Evolutionary conservation across 1,140 invertebrate species (phyloP).

Genomic region (Meloidogyne chitwoodi): DNA sequence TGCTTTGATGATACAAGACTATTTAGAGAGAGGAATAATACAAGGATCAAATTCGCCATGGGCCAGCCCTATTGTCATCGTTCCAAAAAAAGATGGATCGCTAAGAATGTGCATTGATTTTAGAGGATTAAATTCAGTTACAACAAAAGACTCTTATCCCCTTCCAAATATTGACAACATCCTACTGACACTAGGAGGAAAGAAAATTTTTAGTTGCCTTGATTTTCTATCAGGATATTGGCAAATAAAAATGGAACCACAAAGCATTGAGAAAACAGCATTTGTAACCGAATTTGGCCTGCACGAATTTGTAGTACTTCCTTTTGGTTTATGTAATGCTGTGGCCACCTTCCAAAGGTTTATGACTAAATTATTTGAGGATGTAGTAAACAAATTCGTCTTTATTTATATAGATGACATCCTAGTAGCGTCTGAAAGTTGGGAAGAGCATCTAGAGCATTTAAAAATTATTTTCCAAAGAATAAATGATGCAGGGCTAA

Average conservation of each 20-base stretch:
- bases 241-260: constrained; percentile 24
- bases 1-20: constrained; percentile 8
- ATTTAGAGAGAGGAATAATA: background rate
- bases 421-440: constrained; percentile 15
- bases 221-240: constrained; percentile 48
- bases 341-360: constrained; percentile 63
- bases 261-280: constrained; percentile 20
- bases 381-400: constrained; percentile 30
- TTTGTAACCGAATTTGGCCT: constrained; percentile 49
- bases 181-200: constrained; percentile 54
- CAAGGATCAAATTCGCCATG: constrained; percentile 53
- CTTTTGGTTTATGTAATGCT: constrained; percentile 62
- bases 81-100: constrained; percentile 64
- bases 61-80: constrained; percentile 62
- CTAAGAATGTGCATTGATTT: constrained; percentile 63
- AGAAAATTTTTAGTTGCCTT: constrained; percentile 55
- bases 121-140: constrained; percentile 61
- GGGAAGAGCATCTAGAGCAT: constrained; percentile 21
- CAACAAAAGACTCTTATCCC: constrained; percentile 63
- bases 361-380: constrained; percentile 62
- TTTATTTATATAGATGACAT: constrained; percentile 62
- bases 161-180: constrained; percentile 63
- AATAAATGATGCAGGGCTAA: constrained; percentile 37
- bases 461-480: constrained; percentile 41
- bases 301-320: constrained; percentile 60